Percentiles rank a stretch among this genome's conserved stretches.
These are phyloP conservation scores for Elysia crispata DNA, from an alignment of 2,888 invertebrate genomes.

Conservation along the genomic window DNA sequence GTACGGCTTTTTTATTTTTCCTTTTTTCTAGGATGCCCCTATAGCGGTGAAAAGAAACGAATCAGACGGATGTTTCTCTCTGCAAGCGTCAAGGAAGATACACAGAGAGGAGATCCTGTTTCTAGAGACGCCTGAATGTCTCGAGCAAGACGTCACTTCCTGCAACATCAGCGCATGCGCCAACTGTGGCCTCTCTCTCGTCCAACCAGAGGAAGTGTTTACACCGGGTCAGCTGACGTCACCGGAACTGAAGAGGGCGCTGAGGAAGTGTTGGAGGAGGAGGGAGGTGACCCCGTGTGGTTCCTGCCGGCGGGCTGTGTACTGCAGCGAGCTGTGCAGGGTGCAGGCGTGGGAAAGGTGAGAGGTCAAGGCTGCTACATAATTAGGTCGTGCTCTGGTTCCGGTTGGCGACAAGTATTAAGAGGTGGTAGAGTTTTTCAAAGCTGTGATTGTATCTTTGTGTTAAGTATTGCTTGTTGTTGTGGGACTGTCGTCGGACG, in stretches of 20 bases:
- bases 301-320: slow-evolving; percentile 22
- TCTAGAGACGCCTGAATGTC: slow-evolving; percentile 32
- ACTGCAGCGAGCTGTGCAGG: slow-evolving; percentile 42
- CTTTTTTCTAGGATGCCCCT: slow-evolving; percentile 20
- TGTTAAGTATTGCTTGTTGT: too few species aligned
- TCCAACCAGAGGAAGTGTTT: slow-evolving; percentile 33
- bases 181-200: slow-evolving; percentile 33
- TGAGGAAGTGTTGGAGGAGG: slow-evolving; percentile 30
- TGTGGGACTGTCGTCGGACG: too few species aligned
- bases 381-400: too few species aligned
- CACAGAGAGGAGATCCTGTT: slow-evolving; percentile 21
- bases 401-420: too few species aligned
- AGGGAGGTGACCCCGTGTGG: slow-evolving; percentile 10
- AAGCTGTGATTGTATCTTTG: too few species aligned
- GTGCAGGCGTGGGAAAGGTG: slow-evolving; percentile 32
- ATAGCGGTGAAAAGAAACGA: background rate
- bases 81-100: slow-evolving; percentile 20
- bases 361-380: background rate
- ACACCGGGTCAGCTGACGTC: background rate
- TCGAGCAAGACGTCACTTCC: slow-evolving; percentile 32
- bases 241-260: slow-evolving; percentile 21
- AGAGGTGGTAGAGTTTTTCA: too few species aligned
- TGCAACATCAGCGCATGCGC: slow-evolving; percentile 24
- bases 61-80: background rate
- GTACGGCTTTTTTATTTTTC: background rate